These are phyloP conservation scores for Pholis gunnellus DNA, from an alignment of 2,113 vertebrate genomes.

Conservation along the genomic window DNA sequence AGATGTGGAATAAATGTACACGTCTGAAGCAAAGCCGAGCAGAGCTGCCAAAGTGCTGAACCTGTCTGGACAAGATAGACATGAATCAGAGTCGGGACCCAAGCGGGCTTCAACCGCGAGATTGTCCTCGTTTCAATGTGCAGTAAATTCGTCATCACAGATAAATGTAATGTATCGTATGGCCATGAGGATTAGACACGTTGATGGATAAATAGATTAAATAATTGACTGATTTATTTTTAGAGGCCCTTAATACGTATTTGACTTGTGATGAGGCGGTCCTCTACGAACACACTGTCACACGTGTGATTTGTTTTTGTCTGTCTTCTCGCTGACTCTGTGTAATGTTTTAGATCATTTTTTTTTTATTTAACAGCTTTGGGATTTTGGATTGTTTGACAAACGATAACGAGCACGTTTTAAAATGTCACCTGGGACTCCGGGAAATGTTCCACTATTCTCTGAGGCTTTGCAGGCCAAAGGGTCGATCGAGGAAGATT, in stretches of 20 bases:
- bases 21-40: not conserved
- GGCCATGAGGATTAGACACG: not conserved
- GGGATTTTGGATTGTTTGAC: not conserved
- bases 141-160: conserved; percentile 7
- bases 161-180: not conserved
- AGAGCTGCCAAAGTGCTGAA: conserved; percentile 16
- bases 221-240: not conserved
- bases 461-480: not conserved
- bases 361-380: not conserved
- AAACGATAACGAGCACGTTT: not conserved
- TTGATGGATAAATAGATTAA: conserved; percentile 1
- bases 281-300: not conserved
- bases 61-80: conserved; percentile 5
- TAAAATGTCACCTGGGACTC: not conserved
- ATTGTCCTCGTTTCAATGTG: conserved; percentile 19
- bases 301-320: not conserved
- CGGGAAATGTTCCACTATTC: not conserved
- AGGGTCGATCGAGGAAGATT: not conserved
- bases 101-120: not conserved
- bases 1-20: conserved; percentile 32
- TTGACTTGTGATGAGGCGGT: not conserved
- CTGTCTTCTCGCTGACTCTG: not conserved
- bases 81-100: not conserved
- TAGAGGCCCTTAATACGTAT: not conserved
- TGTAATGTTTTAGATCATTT: too few relatives aligned